A percentile compares a stretch with the other conserved stretches of the same genome.
Evolutionary conservation across 2,113 vertebrate species (phyloP).

Genomic region (Sterna hirundo): DNA sequence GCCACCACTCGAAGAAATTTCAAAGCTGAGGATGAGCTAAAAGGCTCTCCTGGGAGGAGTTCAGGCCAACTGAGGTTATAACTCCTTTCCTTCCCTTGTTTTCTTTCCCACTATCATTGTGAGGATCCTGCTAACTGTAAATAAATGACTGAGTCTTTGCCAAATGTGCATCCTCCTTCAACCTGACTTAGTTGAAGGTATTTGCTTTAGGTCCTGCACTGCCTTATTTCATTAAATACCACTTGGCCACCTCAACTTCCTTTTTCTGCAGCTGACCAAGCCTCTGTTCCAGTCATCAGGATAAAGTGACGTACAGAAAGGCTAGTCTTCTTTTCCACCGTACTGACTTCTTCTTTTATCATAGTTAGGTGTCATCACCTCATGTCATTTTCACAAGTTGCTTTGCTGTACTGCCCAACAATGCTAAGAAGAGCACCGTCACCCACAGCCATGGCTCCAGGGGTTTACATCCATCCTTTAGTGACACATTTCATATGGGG

Average conservation of each 20-base stretch:
- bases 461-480: background rate
- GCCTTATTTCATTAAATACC: background rate
- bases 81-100: background rate
- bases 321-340: background rate
- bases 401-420: background rate
- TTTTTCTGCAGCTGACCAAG: background rate
- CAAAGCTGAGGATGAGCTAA: background rate
- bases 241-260: background rate
- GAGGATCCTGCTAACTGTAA: background rate
- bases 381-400: background rate
- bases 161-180: background rate
- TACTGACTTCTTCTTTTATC: background rate
- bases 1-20: background rate
- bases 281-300: background rate
- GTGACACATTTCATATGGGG: background rate
- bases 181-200: background rate
- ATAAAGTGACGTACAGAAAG: background rate
- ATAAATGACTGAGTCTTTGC: background rate
- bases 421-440: background rate
- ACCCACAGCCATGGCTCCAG: background rate
- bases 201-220: background rate
- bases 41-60: background rate
- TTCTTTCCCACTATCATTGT: background rate
- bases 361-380: background rate
- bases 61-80: background rate